Base-by-base conservation (phyloP, 2,888 invertebrate species). In the Drosophila nr. perissopoda region DNA sequence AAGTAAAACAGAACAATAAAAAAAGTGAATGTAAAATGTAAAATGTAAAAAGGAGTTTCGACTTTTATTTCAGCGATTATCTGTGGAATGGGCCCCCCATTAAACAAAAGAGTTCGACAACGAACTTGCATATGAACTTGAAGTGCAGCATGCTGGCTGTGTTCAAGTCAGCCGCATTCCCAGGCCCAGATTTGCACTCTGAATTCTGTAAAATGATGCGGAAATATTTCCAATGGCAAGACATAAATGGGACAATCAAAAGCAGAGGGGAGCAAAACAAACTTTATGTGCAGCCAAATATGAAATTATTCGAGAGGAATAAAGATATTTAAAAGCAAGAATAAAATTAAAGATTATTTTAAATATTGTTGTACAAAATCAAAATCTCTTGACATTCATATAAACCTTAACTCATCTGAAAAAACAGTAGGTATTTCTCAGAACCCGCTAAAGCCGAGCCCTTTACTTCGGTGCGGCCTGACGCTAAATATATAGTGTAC, bases 1-100 rank as follows among this genome's bases (percentile, higher is more conserved):
- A 87, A 79, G 76, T 83, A 88, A 87, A 90, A 87, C 83, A 84
- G 75, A 83, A 83, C 76, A 89, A 83, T 77, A 80, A 82, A 86
- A 87, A 82, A 89, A 89, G 80, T 85, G 89, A 91, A 90, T 85
- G 91, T 90, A 90, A 91, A 91, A 69, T 45, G 45, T 45, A 60
- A 69, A 71, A 69, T 45, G 25, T 25, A 60, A 67, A 71, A 59
- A 33, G 13, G 25, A 25, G 33, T 61, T 38, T 48, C n/a, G 33
- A 40, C 11, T 69, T 80, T 70, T 38, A 57, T 62, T 68, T 2
- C 38, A n/a, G 7, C 27, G 13, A 31, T 5, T 25, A 31, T n/a
- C 40, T 51, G 53, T 1, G 29, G 54, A 56, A 38, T 56, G 21
- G 48, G 7, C 8, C 1, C 25, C 21, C 21, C 27, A 21, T 18